Evolutionary conservation across 2,888 invertebrate species (phyloP), one percentile per base, ranked within the genome.

Genomic region (Lottia gigantea): DNA sequence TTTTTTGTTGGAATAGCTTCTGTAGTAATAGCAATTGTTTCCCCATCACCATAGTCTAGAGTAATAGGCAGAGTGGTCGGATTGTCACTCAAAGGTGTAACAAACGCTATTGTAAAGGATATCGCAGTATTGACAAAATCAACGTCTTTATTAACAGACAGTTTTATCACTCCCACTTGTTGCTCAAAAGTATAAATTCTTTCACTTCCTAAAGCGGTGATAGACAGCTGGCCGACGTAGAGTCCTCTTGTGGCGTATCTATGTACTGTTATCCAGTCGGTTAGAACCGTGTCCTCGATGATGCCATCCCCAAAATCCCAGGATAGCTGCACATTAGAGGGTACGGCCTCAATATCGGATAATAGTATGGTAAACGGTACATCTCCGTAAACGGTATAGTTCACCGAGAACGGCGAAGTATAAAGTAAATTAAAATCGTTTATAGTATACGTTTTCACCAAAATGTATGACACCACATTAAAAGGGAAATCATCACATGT

Each of bases 281-380:
- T 26, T 14, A 15, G 16, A 40, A 40, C 7, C 11, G 40, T 40
- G 40, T 40, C 7, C 40, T 40, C 40, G 7, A 23, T 49, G 25
- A n/a, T 61, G 0, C 49, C 45, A 55, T 69, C 69, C 2, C 64
- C 65, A 23, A 69, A 69, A 25, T 69, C 65, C 69, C 69, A 69
- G 1, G 26, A 14, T 15, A 61, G n/a, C 16, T 26, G n/a, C 2
- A 64, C 65, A n/a, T 63, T 49, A 2, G 61, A 61, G 0, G 69
- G 69, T 7, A 61, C 55, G 2, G 12, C 40, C 23, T 47, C 12
- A 23, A 61, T 45, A 23, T 55, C 61, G 12, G 26, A 64, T n/a
- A 65, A 45, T 16, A 40, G 11, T 12, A 69, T 45, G 2, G 2
- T 64, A 62, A 69, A 69, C 11, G 49, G 40, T 7, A 69, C 69